phyloP scores from a whole-genome alignment of 1,140 invertebrate genomes.

The Argopecten irradians region DNA sequence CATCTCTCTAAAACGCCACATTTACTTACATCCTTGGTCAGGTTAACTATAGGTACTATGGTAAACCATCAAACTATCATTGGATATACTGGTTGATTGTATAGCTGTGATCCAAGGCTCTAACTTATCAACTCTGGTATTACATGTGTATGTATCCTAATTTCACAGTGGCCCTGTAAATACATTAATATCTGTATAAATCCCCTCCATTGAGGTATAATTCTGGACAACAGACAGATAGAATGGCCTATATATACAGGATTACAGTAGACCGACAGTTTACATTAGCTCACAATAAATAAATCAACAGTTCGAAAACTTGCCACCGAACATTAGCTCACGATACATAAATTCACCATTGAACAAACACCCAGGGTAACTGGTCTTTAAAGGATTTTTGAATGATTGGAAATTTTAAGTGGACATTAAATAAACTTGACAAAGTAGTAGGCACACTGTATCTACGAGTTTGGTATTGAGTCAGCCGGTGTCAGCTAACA shows the following conservation, averaged over 20 bases:
- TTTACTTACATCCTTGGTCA: no score
- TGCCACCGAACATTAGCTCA: neutral
- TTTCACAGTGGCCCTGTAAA: neutral
- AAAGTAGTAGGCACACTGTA: neutral
- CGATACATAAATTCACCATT: neutral
- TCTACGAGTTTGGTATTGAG: neutral
- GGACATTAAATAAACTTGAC: neutral
- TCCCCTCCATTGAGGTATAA: neutral
- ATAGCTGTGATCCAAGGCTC: neutral
- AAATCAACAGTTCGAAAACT: neutral
- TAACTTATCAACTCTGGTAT: neutral
- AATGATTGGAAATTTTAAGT: neutral
- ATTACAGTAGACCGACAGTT: neutral
- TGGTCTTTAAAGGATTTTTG: slow-evolving; percentile 8
- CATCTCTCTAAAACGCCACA: no score
- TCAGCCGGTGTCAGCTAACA: no score
- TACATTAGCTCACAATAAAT: neutral
- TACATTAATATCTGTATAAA: neutral
- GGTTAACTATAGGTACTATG: no score
- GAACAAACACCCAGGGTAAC: neutral
- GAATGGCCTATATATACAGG: neutral
- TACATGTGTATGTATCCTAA: neutral
- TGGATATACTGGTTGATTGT: no score
- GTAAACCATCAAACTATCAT: no score
- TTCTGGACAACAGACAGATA: neutral